Evolutionary conservation across 2,113 vertebrate genomes (phyloP).

Genomic region (Manacus vitellinus): DNA sequence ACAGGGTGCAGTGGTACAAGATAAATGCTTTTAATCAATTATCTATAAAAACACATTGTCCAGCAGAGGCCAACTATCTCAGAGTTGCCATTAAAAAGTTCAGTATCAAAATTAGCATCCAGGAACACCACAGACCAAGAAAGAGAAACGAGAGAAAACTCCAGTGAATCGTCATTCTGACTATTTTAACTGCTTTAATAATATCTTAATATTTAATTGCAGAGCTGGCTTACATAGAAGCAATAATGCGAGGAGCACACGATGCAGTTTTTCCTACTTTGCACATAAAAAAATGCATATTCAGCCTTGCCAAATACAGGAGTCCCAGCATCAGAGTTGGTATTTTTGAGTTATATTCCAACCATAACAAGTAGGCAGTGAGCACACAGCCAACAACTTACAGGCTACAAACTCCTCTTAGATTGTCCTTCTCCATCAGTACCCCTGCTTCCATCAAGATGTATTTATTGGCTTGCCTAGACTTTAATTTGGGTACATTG

Average conservation of each 20-base stretch:
- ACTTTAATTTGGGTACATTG: neutral
- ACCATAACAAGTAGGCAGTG: neutral
- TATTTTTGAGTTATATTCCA: neutral
- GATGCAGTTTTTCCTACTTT: neutral
- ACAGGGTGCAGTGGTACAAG: neutral
- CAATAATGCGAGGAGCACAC: neutral
- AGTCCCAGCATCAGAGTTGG: neutral
- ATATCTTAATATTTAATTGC: neutral
- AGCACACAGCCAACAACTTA: neutral
- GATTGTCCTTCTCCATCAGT: neutral
- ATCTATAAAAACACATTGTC: neutral
- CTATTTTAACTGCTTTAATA: neutral
- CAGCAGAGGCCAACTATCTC: neutral
- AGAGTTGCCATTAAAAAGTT: neutral
- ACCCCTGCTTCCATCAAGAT: neutral
- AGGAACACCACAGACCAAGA: neutral
- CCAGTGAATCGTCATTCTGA: neutral
- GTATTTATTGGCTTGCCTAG: neutral
- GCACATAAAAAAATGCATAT: neutral
- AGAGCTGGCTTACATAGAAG: neutral
- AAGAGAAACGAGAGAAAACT: neutral
- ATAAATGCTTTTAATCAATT: neutral
- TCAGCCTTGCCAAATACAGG: neutral
- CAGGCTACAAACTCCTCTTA: neutral
- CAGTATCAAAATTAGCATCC: neutral